These are phyloP conservation scores for Spheniscus mendiculus DNA, from an alignment of 2,113 vertebrate species.

Conservation along the genomic window DNA sequence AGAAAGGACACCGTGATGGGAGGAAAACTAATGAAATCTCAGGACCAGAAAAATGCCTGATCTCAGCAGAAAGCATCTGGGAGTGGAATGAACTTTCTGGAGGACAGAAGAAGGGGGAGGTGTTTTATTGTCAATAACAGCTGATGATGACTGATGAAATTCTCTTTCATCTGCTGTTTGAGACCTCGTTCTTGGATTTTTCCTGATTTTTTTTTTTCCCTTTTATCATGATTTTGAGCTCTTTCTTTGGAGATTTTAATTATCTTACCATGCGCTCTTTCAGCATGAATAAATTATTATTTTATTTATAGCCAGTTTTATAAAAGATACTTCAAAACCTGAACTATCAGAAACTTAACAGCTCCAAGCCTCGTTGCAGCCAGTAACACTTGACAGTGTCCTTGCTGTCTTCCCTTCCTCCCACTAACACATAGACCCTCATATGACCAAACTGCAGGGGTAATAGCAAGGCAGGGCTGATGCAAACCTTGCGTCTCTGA, in stretches of 20 bases:
- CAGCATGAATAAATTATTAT: not conserved
- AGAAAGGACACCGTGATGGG: not conserved
- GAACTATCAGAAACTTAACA: not conserved
- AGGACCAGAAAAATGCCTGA: not conserved
- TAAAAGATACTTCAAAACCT: not conserved
- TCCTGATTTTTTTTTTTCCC: not conserved
- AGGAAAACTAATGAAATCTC: not conserved
- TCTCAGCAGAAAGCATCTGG: not conserved
- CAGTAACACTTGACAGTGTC: not conserved
- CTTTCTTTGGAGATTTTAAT: conserved; percentile 10
- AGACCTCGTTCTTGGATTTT: conserved; percentile 10
- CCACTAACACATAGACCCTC: not conserved
- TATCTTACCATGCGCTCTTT: not conserved
- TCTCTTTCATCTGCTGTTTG: conserved; percentile 1
- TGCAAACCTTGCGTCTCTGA: not conserved
- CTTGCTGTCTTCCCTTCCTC: not conserved
- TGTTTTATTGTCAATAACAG: not conserved
- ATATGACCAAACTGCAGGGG: not conserved
- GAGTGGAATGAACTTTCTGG: not conserved
- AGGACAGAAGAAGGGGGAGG: not conserved
- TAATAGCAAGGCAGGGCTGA: not conserved
- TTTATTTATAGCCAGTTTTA: not conserved
- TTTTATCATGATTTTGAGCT: not conserved
- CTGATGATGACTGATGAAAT: not conserved
- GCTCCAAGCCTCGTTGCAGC: not conserved